These are phyloP conservation scores for Girardinus metallicus DNA, from an alignment of 2,797 vertebrate genomes.

Conservation along the genomic window DNA sequence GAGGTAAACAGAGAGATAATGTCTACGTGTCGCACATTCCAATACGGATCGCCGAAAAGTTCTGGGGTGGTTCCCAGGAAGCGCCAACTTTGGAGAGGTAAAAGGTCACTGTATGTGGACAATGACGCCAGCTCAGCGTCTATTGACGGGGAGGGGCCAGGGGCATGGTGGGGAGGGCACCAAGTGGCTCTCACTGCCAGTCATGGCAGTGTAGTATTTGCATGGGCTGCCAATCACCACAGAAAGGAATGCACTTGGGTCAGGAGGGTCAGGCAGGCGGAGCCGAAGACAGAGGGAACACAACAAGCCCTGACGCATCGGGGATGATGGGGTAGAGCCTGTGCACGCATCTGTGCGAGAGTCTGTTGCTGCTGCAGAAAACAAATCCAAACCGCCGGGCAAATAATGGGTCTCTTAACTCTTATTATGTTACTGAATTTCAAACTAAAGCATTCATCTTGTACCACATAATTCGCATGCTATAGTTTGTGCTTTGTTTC, in stretches of 20 bases:
- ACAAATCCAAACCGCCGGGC: constrained; percentile 44
- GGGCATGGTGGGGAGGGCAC: constrained; percentile 86
- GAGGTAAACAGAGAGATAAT: constrained; percentile 75
- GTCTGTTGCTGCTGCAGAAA: constrained; percentile 23
- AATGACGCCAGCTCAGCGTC: constrained; percentile 85
- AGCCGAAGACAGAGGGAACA: constrained; percentile 77
- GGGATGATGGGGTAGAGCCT: constrained; percentile 64
- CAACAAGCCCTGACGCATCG: constrained; percentile 77
- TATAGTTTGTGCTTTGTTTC: constrained; percentile 25
- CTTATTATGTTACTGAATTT: constrained; percentile 19
- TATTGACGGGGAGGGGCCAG: constrained; percentile 85
- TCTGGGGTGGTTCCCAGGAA: constrained; percentile 82
- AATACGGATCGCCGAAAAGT: constrained; percentile 81
- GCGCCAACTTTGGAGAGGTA: constrained; percentile 80
- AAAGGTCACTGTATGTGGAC: constrained; percentile 87
- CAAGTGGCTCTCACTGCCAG: constrained; percentile 82
- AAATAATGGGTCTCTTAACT: constrained; percentile 23
- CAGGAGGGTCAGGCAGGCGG: constrained; percentile 78
- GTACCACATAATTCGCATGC: constrained; percentile 3
- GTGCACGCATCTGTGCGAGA: constrained; percentile 20
- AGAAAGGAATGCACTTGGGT: constrained; percentile 83
- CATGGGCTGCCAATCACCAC: constrained; percentile 86
- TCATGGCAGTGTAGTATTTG: constrained; percentile 81
- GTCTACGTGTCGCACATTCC: constrained; percentile 82
- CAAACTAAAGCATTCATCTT: constrained; percentile 26